Base-by-base conservation (phyloP, 1,140 invertebrate genomes). In the Cecropterus lyciades region DNA sequence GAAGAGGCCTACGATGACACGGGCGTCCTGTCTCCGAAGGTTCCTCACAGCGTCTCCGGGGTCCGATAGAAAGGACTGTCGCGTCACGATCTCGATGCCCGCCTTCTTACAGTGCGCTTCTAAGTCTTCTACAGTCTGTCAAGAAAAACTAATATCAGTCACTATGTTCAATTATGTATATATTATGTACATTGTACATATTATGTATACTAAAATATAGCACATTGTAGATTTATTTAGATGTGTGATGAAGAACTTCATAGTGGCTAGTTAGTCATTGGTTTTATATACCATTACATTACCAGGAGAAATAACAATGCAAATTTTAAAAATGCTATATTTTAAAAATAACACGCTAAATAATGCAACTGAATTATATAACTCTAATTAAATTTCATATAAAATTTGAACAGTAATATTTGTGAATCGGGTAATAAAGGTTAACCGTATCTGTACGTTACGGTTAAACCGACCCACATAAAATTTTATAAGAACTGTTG, bases 1-100 rank as follows among this genome's bases (percentile, higher is more conserved):
- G 93, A 99, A 99, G 10, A 99, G 93, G 1, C 99, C 99, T 10
- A 99, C 97, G 67, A 99, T 99, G 59, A 99, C 99, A 66, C 99
- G 93, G 5, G 98, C 98, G 90, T 99, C 98, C 91, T 99, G 98
- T 49, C 97, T 93, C 40, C 96, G 94, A 14, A 99, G 93, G 93
- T 99, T 99, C 70, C 97, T 94, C 8, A 99, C 98, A 8, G 99
- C 98, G 89, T 99, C 98, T 0, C 96, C 96, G 3, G 99, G 98
- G 93, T 99, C 98, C 30, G 97, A 98, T 11, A 99, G 94, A 87
- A 99, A 99, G 81, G 98, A 99, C 91, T 99, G 98, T 65, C 99
- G 93, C 7, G 98, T 99, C 17, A 98, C 96, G 72, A 99, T 98
- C 92, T 99, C 98, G 79, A 99, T 99, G 55, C 93, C 93, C n/a